Evolutionary conservation across 2,113 vertebrate genomes (phyloP).

Genomic region (Anarrhichthys ocellatus): DNA sequence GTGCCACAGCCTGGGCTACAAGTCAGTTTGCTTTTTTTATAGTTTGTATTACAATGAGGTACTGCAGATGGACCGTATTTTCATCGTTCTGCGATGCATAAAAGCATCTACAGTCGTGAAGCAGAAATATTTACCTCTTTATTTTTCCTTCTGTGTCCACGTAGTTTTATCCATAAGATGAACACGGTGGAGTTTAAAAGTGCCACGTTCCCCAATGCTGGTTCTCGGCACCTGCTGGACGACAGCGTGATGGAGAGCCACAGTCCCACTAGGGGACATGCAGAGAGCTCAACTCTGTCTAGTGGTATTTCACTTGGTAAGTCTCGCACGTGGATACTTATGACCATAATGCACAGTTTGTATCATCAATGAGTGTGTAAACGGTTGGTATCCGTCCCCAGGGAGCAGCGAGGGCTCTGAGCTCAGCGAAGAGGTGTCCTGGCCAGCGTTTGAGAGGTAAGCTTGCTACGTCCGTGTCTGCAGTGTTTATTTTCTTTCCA

Average conservation of each 20-base stretch:
- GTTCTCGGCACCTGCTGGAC: conserved; percentile 94
- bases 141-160: conserved; percentile 1
- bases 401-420: conserved; percentile 99
- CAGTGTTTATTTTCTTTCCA: not conserved
- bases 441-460: conserved; percentile 99
- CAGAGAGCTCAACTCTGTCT: conserved; percentile 96
- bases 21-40: conserved; percentile 83
- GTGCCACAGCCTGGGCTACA: conserved; percentile 98
- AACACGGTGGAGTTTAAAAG: conserved; percentile 97
- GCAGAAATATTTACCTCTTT: not conserved
- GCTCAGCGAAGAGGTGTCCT: conserved; percentile 97
- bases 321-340: not conserved
- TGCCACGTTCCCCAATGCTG: conserved; percentile 96
- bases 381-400: conserved; percentile 69
- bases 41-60: not conserved
- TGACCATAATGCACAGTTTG: too few relatives aligned
- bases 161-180: conserved; percentile 98
- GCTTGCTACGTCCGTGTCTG: conserved; percentile 28
- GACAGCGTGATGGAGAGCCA: conserved; percentile 98
- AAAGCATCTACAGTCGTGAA: not conserved
- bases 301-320: conserved; percentile 97
- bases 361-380: not conserved
- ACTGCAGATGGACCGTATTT: not conserved
- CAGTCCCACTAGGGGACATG: conserved; percentile 90
- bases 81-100: not conserved